phyloP scores from a whole-genome alignment of 2,888 invertebrate species.

The Branchipolynoe longqiensis region DNA sequence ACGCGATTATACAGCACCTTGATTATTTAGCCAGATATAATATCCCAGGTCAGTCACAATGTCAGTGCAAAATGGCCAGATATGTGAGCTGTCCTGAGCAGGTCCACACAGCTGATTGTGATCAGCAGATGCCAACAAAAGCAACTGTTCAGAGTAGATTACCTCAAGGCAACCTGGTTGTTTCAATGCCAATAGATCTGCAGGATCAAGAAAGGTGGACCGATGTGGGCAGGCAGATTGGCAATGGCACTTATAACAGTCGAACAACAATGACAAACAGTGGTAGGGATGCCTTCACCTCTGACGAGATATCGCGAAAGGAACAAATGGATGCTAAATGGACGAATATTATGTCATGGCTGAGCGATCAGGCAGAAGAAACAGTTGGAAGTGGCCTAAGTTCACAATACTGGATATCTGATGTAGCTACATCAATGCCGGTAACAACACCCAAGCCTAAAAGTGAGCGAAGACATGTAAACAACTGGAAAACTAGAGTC shows the following conservation, averaged over 20 bases:
- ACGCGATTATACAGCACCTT: neutral
- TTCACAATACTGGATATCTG: neutral
- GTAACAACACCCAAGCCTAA: neutral
- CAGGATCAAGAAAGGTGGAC: neutral
- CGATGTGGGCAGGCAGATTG: neutral
- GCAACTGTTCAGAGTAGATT: neutral
- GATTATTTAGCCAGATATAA: neutral
- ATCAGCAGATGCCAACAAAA: neutral
- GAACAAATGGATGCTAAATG: neutral
- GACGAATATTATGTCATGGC: neutral
- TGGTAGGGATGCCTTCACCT: neutral
- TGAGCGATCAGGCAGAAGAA: neutral
- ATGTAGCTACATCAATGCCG: neutral
- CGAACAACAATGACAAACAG: neutral
- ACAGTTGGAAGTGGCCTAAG: neutral
- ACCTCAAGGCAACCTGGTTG: neutral
- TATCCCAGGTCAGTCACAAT: neutral
- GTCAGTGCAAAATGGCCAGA: neutral
- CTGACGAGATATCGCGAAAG: slow-evolving; percentile 10
- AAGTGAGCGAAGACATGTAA: neutral
- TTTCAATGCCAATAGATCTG: neutral
- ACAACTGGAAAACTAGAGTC: neutral
- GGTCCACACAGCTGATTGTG: neutral
- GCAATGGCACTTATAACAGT: neutral
- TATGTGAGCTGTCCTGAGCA: slow-evolving; percentile 34